Base-by-base conservation (phyloP, 2,888 invertebrate species). In the Galerucella calmariensis region DNA sequence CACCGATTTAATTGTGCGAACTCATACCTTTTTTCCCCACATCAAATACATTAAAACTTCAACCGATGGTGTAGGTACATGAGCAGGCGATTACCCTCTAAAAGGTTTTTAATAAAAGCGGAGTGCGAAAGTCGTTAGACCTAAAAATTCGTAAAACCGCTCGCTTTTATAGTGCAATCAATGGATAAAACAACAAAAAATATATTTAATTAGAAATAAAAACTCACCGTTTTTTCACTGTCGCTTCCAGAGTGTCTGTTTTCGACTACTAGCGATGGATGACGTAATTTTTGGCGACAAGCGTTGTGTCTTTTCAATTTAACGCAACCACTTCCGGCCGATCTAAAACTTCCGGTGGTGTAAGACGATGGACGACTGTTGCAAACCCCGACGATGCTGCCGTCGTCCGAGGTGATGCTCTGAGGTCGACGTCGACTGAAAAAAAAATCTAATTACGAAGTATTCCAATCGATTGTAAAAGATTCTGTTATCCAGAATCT, bases 261-360 rank as follows among this genome's bases (percentile, higher is more conserved):
- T 58, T 79, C 82, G 59, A 80, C 76, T 20, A 78, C 75, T 65
- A 81, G 73, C 16, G 76, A 71, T 20, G 81, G 80, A 75, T 85
- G 84, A 24, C 87, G 80, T 68, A 79, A 82, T 76, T 87, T 87
- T 76, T 86, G 87, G 73, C 87, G 82, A 79, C 85, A 85, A 41
- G 87, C 87, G 83, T 87, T 87, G 73, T 86, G 85, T 41, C 87
- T 81, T 79, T 85, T 87, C 82, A 87, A 77, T 83, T 87, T 87
- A 80, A 85, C 83, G 81, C 85, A 86, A 84, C 73, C 85, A 74
- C 86, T 83, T 77, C 85, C 85, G 81, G 84, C 85, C 68, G 84
- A 84, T 77, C 85, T 81, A 79, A 86, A 86, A 78, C 86, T 86
- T 51, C 84, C 83, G 78, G 81, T 82, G 74, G 79, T 81, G 69